These are phyloP conservation scores for Nothoprocta pentlandii DNA, from an alignment of 2,113 vertebrate genomes.

Conservation along the genomic window DNA sequence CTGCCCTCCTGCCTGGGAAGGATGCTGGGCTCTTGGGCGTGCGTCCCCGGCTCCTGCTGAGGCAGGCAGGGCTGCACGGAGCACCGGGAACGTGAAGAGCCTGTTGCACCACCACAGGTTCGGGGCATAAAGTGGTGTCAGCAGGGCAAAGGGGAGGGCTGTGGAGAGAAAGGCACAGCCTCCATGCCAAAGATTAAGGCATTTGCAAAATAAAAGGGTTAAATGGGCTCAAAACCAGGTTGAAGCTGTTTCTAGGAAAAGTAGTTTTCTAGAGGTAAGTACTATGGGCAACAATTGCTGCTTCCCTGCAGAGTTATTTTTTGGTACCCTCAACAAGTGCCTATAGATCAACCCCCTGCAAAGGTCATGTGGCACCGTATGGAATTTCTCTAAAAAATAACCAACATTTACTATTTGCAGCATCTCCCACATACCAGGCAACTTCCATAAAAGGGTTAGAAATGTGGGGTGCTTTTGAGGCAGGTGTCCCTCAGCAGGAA, in stretches of 20 bases:
- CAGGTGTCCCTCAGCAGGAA: neutral
- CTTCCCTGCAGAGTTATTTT: neutral
- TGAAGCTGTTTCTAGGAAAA: neutral
- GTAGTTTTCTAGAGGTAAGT: neutral
- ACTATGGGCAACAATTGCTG: neutral
- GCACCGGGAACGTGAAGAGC: neutral
- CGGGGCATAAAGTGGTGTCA: neutral
- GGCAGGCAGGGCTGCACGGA: neutral
- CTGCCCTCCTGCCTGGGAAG: neutral
- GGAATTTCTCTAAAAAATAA: slow-evolving; percentile 7
- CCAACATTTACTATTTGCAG: neutral
- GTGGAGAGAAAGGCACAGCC: neutral
- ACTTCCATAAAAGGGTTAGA: neutral
- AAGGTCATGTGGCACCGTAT: neutral
- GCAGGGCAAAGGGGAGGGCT: neutral
- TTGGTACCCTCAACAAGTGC: slow-evolving; percentile 7
- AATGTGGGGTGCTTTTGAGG: neutral
- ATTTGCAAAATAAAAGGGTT: neutral
- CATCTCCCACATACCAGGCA: neutral
- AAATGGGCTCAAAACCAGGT: neutral
- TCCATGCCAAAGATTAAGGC: neutral
- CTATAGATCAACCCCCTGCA: neutral
- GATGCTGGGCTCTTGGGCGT: neutral
- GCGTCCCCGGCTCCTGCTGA: slow-evolving; percentile 4
- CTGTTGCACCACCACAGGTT: neutral